Base-by-base conservation (phyloP, 2,888 invertebrate species). In the Gibbula magus region DNA sequence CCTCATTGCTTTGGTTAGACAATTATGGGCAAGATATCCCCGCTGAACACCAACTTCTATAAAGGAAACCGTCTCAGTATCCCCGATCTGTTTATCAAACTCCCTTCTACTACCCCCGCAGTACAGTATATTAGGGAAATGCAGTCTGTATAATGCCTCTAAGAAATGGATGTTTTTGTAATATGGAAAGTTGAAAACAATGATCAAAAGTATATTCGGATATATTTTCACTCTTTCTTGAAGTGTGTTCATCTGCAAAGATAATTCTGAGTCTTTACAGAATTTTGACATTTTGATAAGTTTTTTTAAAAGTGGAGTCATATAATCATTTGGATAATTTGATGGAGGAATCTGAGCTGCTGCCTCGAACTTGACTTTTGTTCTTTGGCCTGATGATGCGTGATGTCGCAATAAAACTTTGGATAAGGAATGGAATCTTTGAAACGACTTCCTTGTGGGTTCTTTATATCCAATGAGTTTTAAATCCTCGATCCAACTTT, bases 1-100 rank as follows among this genome's bases (percentile, higher is more conserved):
- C n/a, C 75, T 39, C 32, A 78, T 75, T 7, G 85, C 85, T 1
- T 54, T 77, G 2, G 73, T 20, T n/a, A 85, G 16, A 75, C 87
- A 87, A 7, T 25, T 39, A n/a, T 66, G 29, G 56, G 13, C 45
- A 39, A n/a, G 20, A 13, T 16, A 77, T n/a, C 54, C 66, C 10
- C 51, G 16, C n/a, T 29, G 13, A 10, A 39, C 51, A 25, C 53
- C 35, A 16, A 76, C 56, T 32, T 76, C 76, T n/a, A 76, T 76
- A 45, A 79, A 79, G 16, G 79, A n/a, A 18, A 74, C 22, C 13
- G 39, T 16, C n/a, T 53, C 52, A 13, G 32, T 10, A 25, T 25
- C 18, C 51, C 18, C 22, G 18, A 54, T n/a, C 0, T 53, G 16
- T 25, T n/a, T 20, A 13, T 29, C n/a, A 54, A 76, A 77, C 5